Evolutionary conservation across 2,797 vertebrate genomes (phyloP).

Genomic region (Schizopygopsis malacanthus): DNA sequence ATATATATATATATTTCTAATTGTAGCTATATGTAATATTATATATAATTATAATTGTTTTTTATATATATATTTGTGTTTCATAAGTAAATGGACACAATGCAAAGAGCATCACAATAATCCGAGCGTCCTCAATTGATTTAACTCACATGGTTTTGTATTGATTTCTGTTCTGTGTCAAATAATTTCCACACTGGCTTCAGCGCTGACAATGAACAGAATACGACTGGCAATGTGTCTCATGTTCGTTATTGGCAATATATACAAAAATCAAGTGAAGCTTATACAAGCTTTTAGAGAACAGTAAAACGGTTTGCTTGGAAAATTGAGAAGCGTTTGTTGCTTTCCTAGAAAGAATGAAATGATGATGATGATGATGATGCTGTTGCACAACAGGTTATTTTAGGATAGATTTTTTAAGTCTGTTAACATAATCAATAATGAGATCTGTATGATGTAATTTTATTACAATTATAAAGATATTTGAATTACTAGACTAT

Average conservation of each 20-base stretch:
- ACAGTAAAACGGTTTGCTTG: not conserved
- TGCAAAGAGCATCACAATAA: not conserved
- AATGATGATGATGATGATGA: no score
- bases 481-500: not conserved
- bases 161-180: slow-evolving; percentile 31
- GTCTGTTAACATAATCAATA: slow-evolving; percentile 6
- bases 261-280: not conserved
- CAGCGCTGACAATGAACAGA: not conserved
- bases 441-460: not conserved
- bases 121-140: slow-evolving; percentile 28
- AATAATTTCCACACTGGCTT: slow-evolving; percentile 32
- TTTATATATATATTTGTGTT: not conserved
- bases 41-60: no score
- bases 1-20: no score
- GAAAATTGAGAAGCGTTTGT: not conserved
- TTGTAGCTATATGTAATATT: no score
- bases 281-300: not conserved
- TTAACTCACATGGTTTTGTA: slow-evolving; percentile 41
- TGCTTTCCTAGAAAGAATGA: not conserved
- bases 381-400: not conserved
- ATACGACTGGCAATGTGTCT: not conserved
- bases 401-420: not conserved
- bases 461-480: not conserved
- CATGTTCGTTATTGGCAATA: not conserved
- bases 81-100: slow-evolving; percentile 16